A percentile compares a stretch with the other conserved stretches of the same genome.
These are phyloP conservation scores for Eubasilissa regina DNA, from an alignment of 1,140 invertebrate genomes.

Conservation along the genomic window DNA sequence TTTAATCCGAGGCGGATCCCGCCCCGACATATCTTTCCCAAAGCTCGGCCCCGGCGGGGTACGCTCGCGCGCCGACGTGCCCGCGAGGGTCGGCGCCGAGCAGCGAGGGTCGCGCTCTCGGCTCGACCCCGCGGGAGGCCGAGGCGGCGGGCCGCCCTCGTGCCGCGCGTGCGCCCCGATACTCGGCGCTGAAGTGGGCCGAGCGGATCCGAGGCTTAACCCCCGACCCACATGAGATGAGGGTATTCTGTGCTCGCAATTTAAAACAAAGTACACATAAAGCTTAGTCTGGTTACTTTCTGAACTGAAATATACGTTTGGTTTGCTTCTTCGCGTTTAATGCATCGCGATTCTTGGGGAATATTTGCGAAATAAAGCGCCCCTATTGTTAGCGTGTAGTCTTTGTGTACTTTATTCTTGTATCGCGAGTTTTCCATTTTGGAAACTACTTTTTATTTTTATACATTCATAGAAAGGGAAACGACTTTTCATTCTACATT, in stretches of 20 bases:
- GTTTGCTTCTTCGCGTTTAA: constrained; percentile 9
- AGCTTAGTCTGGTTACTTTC: constrained; percentile 39
- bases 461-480: no score
- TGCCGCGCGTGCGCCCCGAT: constrained; percentile 4
- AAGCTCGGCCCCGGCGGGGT: constrained; percentile 6
- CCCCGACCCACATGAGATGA: constrained; percentile 37
- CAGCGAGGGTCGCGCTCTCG: not conserved
- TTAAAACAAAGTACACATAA: constrained; percentile 45
- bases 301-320: constrained; percentile 38
- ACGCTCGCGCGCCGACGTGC: not conserved
- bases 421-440: no score
- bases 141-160: not conserved
- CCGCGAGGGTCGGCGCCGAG: not conserved
- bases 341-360: constrained; percentile 17
- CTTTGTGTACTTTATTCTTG: no score
- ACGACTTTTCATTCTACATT: no score
- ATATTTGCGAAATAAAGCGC: constrained; percentile 13
- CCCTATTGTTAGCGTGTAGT: not conserved
- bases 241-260: constrained; percentile 38
- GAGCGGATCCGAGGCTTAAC: constrained; percentile 4
- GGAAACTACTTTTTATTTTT: no score
- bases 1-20: constrained; percentile 39
- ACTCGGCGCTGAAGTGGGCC: constrained; percentile 1
- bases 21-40: constrained; percentile 27
- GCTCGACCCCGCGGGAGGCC: not conserved